Base-by-base conservation (phyloP, 2,888 invertebrate species). In the Pogonocherus hispidulus region DNA sequence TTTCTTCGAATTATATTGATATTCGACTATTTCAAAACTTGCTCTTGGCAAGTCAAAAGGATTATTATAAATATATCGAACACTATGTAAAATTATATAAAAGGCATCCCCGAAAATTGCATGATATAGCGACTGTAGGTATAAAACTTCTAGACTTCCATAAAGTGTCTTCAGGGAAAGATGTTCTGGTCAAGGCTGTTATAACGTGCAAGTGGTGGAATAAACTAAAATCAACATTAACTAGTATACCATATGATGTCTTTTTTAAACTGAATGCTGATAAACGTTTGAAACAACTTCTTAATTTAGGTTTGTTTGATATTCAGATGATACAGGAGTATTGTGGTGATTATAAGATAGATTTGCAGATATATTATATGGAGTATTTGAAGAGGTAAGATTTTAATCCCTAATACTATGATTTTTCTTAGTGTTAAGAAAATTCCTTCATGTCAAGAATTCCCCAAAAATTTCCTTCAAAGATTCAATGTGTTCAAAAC, bases 301-400 rank as follows among this genome's bases (percentile, higher is more conserved):
- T 84, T 27, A 66, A 64, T 27, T 64, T 69, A 0, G 57, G 77
- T 18, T 20, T 66, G 14, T 54, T 81, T n/a, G 67, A 75, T 65
- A 47, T 85, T n/a, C 66, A 79, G 6, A 71, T 83, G n/a, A 77
- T 88, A 6, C 73, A 81, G 59, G 84, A 86, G 44, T 89, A 86
- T 71, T 88, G 88, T 71, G 19, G 51, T 1, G 86, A 86, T 79
- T 87, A 87, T 73, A 76, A 81, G 9, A 80, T 88, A 62, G 78
- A 85, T 65, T 63, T 80, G 2, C 82, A 78, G 11, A 5, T 46
- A 1, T 74, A 62, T 35, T 77, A 75, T 51, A 57, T 64, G 20
- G 71, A 72, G 19, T 78, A 71, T 60, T 67, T 80, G 27, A 72
- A 67, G 66, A 71, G 65, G 77, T 77, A 22, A 41, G 41, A 11